Evolutionary conservation across 2,888 invertebrate species (phyloP).

Genomic region (Mayetiola destructor): DNA sequence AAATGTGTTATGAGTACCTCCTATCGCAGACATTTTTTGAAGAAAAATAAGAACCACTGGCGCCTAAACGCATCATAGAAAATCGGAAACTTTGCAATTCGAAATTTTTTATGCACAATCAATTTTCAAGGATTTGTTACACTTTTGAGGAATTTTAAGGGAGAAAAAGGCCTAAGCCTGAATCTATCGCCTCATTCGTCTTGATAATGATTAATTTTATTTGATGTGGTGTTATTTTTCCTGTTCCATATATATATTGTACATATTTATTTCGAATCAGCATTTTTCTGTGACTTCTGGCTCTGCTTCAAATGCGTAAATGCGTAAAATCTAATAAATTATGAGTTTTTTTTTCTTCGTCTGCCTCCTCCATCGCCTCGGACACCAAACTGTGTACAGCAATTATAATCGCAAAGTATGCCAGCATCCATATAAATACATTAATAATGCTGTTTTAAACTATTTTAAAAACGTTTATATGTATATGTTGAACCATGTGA

Average conservation of each 20-base stretch:
- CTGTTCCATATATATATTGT: neutral
- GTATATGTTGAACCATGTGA: neutral
- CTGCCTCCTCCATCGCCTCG: neutral
- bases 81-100: slow-evolving; percentile 8
- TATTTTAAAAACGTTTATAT: neutral
- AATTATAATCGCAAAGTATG: neutral
- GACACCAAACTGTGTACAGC: neutral
- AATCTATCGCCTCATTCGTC: neutral
- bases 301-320: too few species aligned
- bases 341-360: neutral
- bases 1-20: too few species aligned
- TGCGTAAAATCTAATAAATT: too few species aligned
- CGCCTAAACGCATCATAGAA: slow-evolving; percentile 7
- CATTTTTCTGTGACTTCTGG: neutral
- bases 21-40: slow-evolving; percentile 6
- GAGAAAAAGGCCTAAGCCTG: too few species aligned
- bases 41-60: slow-evolving; percentile 6
- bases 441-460: neutral
- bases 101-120: neutral
- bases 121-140: slow-evolving; percentile 7
- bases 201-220: neutral
- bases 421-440: neutral
- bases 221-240: slow-evolving; percentile 1
- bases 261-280: neutral
- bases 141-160: too few species aligned